Conservation (phyloP, 2,113 vertebrate genomes). For the Crotalus viridis region DNA sequence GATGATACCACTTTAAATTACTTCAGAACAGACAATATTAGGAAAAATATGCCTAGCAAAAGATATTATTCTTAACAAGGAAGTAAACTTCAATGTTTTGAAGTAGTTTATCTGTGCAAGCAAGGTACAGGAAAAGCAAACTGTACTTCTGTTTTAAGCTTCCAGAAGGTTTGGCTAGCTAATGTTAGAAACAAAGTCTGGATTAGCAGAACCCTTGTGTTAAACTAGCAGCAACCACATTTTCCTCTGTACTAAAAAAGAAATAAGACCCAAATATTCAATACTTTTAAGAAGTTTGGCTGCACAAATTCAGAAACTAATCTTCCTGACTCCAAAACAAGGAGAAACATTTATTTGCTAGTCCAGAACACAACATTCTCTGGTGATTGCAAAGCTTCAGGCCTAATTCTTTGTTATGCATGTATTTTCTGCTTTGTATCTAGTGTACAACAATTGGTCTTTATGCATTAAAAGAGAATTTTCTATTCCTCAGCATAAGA, state of each 20-base stretch:
- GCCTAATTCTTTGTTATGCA: background rate
- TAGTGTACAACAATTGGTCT: background rate
- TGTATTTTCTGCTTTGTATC: background rate
- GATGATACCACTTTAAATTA: background rate
- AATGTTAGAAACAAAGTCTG: background rate
- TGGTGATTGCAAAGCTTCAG: background rate
- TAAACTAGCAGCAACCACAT: background rate
- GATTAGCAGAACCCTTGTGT: background rate
- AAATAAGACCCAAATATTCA: background rate
- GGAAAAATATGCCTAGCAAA: background rate
- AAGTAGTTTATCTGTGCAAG: background rate
- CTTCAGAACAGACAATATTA: background rate
- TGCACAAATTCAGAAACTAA: background rate
- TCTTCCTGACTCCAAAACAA: background rate
- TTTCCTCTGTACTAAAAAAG: background rate
- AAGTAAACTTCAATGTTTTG: background rate
- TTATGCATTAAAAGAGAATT: background rate
- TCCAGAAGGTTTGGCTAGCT: background rate
- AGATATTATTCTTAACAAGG: background rate
- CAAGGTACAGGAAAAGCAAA: background rate
- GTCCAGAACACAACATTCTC: background rate
- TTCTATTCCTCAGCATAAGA: background rate
- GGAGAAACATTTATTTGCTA: background rate
- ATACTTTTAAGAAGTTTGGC: background rate
- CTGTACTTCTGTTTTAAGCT: background rate